Conservation (phyloP, 1,140 invertebrate species). For the Lucilia sericata region DNA sequence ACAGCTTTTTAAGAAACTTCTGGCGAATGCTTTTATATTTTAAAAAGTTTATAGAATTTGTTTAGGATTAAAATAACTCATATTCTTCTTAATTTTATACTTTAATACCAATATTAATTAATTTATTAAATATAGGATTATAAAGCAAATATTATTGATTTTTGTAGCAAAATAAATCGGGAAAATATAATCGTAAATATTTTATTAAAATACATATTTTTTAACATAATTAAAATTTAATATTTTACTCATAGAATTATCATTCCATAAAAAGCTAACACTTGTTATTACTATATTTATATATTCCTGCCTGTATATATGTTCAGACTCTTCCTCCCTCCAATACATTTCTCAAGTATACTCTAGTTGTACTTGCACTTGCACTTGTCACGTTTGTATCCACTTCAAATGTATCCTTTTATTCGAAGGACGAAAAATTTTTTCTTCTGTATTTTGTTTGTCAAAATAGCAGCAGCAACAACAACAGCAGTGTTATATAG, state of each 20-base stretch:
- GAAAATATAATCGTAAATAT: too few relatives aligned
- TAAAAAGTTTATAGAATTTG: too few relatives aligned
- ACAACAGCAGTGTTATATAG: neutral
- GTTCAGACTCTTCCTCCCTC: neutral
- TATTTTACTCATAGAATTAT: neutral
- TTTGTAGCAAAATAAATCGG: too few relatives aligned
- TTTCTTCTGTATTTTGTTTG: neutral
- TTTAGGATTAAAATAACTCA: too few relatives aligned
- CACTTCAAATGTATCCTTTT: conserved; percentile 40
- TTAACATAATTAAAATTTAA: neutral
- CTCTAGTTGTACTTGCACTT: conserved; percentile 29
- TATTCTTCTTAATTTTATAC: too few relatives aligned
- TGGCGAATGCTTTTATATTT: too few relatives aligned
- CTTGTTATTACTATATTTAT: neutral
- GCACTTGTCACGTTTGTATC: conserved; percentile 34
- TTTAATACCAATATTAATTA: too few relatives aligned
- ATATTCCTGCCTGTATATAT: neutral
- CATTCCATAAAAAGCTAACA: neutral
- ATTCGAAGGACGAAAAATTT: neutral
- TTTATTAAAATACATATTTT: too few relatives aligned
- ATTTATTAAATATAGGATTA: too few relatives aligned
- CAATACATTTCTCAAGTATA: neutral
- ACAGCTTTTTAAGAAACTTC: too few relatives aligned
- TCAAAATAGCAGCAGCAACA: neutral
- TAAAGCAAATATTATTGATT: too few relatives aligned